Evolutionary conservation across 2,113 vertebrate genomes (phyloP), one percentile per base, ranked within the genome.

Genomic region (Shinisaurus crocodilurus): DNA sequence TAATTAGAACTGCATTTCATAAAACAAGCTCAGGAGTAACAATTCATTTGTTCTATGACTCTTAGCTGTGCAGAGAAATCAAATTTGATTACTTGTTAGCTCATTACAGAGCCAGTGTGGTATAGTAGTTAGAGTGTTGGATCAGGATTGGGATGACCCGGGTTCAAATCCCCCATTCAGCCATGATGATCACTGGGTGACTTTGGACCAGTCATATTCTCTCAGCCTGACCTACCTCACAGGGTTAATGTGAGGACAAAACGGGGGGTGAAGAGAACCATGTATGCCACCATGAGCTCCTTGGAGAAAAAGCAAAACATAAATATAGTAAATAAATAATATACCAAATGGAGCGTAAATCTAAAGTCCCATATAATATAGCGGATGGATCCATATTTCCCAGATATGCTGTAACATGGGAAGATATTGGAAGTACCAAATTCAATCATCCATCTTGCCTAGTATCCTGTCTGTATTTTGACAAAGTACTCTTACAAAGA

Each of bases 1-100:
- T 88, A 93, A 89, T 79, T 90, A 34, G 87, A 40, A 89, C 3
- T 77, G 15, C 87, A 0, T 23, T 45, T 72, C 80, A 85, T 89
- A 40, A 92, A 87, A 92, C n/a, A 63, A 93, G 79, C n/a, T 93
- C 9, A 89, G 90, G 92, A 18, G 3, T 0, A 65, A 37, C 63
- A 70, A 88, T 91, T 90, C 77, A 89, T 89, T 69, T 90, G 12
- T 87, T 45, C 5, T 25, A 48, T 92, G 63, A 3, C 37, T 91
- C 32, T 88, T 60, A 37, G 10, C 45, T 54, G 65, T 85, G 87
- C 18, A 4, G 23, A 48, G 3, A 85, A 65, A 18, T 32, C 7
- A 34, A 20, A 34, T 34, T 85, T 69, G 1, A 18, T 48, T 63
- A 69, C 16, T 45, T 45, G 32, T 85, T 7, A 70, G 65, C 83